Conservation (phyloP, 1,140 invertebrate genomes). For the Eupeodes corollae region DNA sequence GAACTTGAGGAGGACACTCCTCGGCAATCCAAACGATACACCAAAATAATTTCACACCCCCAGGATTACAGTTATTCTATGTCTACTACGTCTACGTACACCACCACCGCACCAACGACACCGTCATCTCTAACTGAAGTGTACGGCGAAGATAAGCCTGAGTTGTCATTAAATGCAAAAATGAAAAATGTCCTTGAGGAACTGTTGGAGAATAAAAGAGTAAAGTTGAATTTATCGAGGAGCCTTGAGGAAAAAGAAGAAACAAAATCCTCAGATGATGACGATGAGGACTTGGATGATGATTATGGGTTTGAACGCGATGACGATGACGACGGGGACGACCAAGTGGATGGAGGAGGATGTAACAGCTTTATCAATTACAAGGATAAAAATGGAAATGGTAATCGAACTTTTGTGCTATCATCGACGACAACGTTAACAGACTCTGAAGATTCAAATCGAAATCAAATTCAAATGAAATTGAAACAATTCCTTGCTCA, state of each 20-base stretch:
- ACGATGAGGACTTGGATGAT: slow-evolving; percentile 21
- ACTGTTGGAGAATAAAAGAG: slow-evolving; percentile 34
- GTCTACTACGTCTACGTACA: not conserved
- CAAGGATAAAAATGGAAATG: no score
- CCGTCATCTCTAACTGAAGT: no score
- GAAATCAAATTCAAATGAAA: not conserved
- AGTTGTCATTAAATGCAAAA: slow-evolving; percentile 37
- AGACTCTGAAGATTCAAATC: not conserved
- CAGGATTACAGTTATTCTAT: no score
- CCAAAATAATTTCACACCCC: no score
- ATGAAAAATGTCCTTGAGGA: slow-evolving; percentile 38
- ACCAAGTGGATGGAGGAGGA: slow-evolving; percentile 14
- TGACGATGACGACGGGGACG: slow-evolving; percentile 14
- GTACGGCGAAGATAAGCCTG: slow-evolving; percentile 3
- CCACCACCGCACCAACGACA: not conserved
- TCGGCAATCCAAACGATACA: not conserved
- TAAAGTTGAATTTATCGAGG: slow-evolving; percentile 37
- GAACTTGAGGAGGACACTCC: slow-evolving; percentile 3
- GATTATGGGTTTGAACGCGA: slow-evolving; percentile 26
- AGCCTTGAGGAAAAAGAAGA: slow-evolving; percentile 27
- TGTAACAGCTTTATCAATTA: not conserved
- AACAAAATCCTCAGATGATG: slow-evolving; percentile 17
- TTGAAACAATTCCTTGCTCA: not conserved
- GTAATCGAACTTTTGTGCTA: no score
- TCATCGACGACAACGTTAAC: not conserved